A percentile compares a stretch with the other conserved stretches of the same genome.
Evolutionary conservation across 2,888 invertebrate species (phyloP).

Genomic region (Heteromurus nitidus): DNA sequence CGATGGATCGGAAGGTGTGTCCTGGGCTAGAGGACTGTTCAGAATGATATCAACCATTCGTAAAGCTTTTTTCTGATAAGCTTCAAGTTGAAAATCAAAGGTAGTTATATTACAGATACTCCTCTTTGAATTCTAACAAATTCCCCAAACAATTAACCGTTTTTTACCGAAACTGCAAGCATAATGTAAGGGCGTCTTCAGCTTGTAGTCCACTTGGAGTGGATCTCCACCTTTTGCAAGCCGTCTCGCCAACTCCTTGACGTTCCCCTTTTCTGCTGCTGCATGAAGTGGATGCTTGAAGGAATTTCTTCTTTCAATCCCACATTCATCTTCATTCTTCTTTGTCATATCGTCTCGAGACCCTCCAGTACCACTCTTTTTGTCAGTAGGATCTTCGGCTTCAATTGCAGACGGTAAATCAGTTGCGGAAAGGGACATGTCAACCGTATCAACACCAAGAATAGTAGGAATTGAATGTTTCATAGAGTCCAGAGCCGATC

Average conservation of each 20-base stretch:
- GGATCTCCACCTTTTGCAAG: slow-evolving; percentile 23
- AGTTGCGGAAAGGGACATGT: no score
- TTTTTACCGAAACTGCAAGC: slow-evolving; percentile 51
- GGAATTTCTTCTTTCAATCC: slow-evolving; percentile 5
- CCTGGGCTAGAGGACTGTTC: slow-evolving; percentile 13
- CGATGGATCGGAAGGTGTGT: background rate
- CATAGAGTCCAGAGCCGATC: no score
- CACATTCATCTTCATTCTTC: background rate
- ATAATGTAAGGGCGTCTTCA: slow-evolving; percentile 49
- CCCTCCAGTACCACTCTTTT: background rate
- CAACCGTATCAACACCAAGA: no score
- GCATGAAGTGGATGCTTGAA: slow-evolving; percentile 46
- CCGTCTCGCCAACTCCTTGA: slow-evolving; percentile 30
- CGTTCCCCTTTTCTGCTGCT: slow-evolving; percentile 49
- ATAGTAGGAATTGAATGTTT: no score
- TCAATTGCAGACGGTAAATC: no score
- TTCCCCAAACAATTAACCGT: no score
- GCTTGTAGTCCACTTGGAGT: slow-evolving; percentile 9
- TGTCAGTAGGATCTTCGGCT: background rate
- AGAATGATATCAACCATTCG: slow-evolving; percentile 52
- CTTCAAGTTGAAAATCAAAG: no score
- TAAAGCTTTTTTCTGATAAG: slow-evolving; percentile 51
- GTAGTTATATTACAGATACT: background rate
- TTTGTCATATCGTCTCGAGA: background rate
- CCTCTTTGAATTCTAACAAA: no score